phyloP scores from a whole-genome alignment of 2,888 invertebrate genomes.

The Drosophila algonquin region DNA sequence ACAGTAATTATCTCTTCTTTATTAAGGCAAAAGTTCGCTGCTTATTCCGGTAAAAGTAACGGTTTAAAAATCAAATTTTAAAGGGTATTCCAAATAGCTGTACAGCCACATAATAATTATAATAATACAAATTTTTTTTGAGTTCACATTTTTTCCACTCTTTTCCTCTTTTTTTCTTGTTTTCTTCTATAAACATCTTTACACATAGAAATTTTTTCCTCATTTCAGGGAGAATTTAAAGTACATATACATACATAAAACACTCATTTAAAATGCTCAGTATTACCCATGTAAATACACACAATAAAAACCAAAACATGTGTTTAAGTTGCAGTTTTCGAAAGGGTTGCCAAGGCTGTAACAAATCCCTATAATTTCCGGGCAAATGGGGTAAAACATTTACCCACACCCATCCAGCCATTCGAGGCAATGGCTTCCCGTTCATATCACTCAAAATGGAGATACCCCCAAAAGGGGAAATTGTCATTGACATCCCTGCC shows the following conservation, averaged over 20 bases:
- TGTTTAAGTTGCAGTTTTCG: constrained; percentile 15
- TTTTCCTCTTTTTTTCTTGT: too few relatives aligned
- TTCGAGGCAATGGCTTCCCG: constrained; percentile 35
- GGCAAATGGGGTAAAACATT: constrained; percentile 5
- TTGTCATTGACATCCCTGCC: constrained; percentile 28
- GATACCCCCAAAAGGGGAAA: constrained; percentile 21
- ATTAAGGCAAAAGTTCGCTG: too few relatives aligned
- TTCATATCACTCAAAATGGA: constrained; percentile 43
- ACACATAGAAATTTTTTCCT: too few relatives aligned
- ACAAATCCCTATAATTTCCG: constrained; percentile 27
- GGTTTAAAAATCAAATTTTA: too few relatives aligned
- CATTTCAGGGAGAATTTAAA: neutral
- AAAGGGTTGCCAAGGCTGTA: constrained; percentile 1
- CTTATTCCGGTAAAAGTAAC: too few relatives aligned
- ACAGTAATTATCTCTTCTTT: too few relatives aligned
- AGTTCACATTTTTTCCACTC: too few relatives aligned
- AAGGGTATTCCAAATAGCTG: too few relatives aligned
- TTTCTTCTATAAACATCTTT: too few relatives aligned
- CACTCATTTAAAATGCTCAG: neutral
- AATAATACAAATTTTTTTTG: too few relatives aligned
- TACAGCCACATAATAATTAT: too few relatives aligned
- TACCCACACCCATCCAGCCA: constrained; percentile 10
- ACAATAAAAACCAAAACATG: neutral
- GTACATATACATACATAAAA: too few relatives aligned
- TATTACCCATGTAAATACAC: neutral